Conservation (phyloP, 1,140 invertebrate species). For the Lepeophtheirus salmonis region DNA sequence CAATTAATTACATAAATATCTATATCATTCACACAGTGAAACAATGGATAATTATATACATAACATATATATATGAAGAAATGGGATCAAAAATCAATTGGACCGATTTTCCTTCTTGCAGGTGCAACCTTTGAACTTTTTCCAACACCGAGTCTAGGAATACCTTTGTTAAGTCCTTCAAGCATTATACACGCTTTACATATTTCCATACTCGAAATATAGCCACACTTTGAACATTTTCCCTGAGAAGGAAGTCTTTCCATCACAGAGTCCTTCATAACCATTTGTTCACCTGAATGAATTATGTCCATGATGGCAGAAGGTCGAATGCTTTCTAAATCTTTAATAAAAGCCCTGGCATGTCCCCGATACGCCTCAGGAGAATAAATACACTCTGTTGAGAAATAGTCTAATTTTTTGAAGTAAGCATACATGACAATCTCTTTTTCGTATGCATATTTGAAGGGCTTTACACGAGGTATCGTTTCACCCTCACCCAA, state of each 20-base stretch:
- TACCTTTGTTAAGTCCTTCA: conserved; percentile 68
- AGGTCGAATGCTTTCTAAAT: conserved; percentile 81
- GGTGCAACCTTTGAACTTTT: conserved; percentile 54
- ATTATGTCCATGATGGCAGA: conserved; percentile 94
- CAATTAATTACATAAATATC: too few relatives aligned
- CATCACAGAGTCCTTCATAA: neutral
- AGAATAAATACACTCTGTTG: conserved; percentile 94
- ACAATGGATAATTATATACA: too few relatives aligned
- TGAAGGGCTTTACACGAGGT: conserved; percentile 86
- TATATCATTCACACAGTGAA: too few relatives aligned
- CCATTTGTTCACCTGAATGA: conserved; percentile 50
- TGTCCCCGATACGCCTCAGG: conserved; percentile 94
- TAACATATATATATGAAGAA: too few relatives aligned
- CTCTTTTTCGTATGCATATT: conserved; percentile 98
- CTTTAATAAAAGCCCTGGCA: conserved; percentile 77
- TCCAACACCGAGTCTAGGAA: conserved; percentile 64
- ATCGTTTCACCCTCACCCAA: conserved; percentile 51
- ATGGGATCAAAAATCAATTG: neutral
- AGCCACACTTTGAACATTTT: conserved; percentile 67
- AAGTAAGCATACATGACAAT: conserved; percentile 99
- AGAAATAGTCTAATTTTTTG: conserved; percentile 93
- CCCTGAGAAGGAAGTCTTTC: conserved; percentile 46
- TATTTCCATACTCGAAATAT: conserved; percentile 82
- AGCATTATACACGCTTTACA: conserved; percentile 93
- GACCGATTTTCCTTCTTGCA: neutral